A percentile compares a stretch with the other conserved stretches of the same genome.
phyloP scores from a whole-genome alignment of 2,888 invertebrate species.

The Monochamus alternatus region DNA sequence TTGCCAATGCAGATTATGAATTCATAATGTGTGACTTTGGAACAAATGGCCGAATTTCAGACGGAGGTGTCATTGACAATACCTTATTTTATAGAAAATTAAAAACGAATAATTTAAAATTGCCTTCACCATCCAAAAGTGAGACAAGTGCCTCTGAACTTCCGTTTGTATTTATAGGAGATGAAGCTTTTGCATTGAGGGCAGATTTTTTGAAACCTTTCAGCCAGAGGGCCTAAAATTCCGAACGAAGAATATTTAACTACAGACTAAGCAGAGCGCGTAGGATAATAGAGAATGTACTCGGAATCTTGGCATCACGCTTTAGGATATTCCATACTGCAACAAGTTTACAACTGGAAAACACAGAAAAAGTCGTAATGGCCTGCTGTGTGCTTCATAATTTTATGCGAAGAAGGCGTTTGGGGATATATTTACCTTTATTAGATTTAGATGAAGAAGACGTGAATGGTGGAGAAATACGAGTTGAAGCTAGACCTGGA shows the following conservation, averaged over 20 bases:
- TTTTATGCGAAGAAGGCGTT: slow-evolving; percentile 43
- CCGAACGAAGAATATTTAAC: slow-evolving; percentile 10
- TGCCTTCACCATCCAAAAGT: slow-evolving; percentile 4
- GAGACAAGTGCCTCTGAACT: background rate
- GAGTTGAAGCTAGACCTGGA: slow-evolving; percentile 36
- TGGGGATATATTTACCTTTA: slow-evolving; percentile 27
- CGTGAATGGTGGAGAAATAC: slow-evolving; percentile 37
- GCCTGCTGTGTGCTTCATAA: slow-evolving; percentile 51
- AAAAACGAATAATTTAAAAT: slow-evolving; percentile 4
- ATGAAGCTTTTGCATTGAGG: background rate
- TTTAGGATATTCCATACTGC: slow-evolving; percentile 57
- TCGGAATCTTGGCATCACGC: slow-evolving; percentile 34
- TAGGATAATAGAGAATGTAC: slow-evolving; percentile 4
- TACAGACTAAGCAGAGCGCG: slow-evolving; percentile 16
- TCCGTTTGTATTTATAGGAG: background rate
- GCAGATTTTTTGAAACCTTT: background rate
- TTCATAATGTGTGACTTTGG: slow-evolving; percentile 7
- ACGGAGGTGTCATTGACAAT: too few species aligned
- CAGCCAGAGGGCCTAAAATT: background rate
- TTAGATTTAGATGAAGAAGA: slow-evolving; percentile 44
- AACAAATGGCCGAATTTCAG: slow-evolving; percentile 12
- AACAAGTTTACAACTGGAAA: slow-evolving; percentile 40
- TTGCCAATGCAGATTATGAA: background rate
- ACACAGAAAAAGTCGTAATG: slow-evolving; percentile 46
- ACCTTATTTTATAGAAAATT: slow-evolving; percentile 8